These are phyloP conservation scores for Verasper variegatus DNA, from an alignment of 2,113 vertebrate species.

Conservation along the genomic window DNA sequence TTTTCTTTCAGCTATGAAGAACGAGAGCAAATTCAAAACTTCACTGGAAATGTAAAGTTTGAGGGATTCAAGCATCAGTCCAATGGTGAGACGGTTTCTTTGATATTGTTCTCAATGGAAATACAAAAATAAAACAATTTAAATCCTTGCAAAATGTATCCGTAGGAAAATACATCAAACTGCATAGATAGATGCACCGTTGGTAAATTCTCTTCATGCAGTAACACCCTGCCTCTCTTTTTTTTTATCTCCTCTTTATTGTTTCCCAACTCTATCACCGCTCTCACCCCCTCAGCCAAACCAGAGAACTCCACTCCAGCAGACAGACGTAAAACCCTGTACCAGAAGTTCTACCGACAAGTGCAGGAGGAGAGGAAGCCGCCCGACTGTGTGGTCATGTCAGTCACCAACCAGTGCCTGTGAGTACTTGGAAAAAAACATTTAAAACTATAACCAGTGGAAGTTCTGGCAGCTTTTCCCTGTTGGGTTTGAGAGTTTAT, in stretches of 20 bases:
- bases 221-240: no score
- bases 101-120: not conserved
- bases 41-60: conserved; percentile 53
- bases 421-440: conserved; percentile 58
- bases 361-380: conserved; percentile 81
- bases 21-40: conserved; percentile 69
- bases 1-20: conserved; percentile 76
- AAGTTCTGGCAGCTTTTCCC: no score
- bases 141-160: no score
- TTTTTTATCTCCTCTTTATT: no score
- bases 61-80: conserved; percentile 70
- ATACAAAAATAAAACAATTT: no score
- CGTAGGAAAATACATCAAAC: not conserved
- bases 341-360: conserved; percentile 80
- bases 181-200: not conserved
- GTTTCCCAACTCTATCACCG: no score
- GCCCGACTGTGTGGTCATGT: conserved; percentile 81
- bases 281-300: conserved; percentile 37
- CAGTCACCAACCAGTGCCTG: conserved; percentile 81
- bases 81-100: conserved; percentile 63
- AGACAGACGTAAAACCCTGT: conserved; percentile 75
- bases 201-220: not conserved
- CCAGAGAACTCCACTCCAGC: conserved; percentile 59
- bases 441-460: not conserved
- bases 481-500: no score